These are phyloP conservation scores for Octodon degus DNA, from an alignment of 2,113 vertebrate species.

Conservation along the genomic window DNA sequence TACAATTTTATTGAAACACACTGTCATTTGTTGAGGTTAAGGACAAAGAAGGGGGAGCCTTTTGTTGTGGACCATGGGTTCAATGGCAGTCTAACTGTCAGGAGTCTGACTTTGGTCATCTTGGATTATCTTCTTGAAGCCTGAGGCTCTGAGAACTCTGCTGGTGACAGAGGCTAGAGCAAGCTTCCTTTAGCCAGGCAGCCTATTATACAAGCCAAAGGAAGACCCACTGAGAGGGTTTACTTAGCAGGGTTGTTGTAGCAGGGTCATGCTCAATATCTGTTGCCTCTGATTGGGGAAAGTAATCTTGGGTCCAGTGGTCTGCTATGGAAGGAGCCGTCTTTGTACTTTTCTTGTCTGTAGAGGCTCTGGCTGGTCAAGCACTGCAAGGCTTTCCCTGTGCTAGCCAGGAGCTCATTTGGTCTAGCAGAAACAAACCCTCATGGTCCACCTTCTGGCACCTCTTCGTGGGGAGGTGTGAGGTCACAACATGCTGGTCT, in stretches of 20 bases:
- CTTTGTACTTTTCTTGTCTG: not conserved
- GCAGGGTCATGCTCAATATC: accelerated
- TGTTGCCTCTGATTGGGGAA: accelerated
- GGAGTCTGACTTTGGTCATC: not conserved
- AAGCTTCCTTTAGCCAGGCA: not conserved
- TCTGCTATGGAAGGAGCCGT: not conserved
- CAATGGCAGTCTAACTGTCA: not conserved
- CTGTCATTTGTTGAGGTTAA: not conserved
- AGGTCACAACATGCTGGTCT: not conserved
- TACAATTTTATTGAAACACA: not conserved
- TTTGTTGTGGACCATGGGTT: not conserved
- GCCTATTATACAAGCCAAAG: not conserved
- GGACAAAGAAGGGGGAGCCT: not conserved
- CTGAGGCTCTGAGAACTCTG: not conserved
- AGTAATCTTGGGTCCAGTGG: not conserved
- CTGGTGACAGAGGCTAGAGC: not conserved
- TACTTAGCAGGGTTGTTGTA: not conserved
- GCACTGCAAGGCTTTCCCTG: not conserved
- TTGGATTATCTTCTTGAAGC: not conserved
- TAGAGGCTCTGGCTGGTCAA: not conserved
- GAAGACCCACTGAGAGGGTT: accelerated
- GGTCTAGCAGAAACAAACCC: not conserved
- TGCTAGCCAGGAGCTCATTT: not conserved
- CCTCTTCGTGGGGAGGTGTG: not conserved
- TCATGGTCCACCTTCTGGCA: accelerated